Percentiles rank a stretch among this genome's conserved stretches.
These are phyloP conservation scores for Psylliodes chrysocephalus DNA, from an alignment of 2,888 invertebrate genomes.

Conservation along the genomic window DNA sequence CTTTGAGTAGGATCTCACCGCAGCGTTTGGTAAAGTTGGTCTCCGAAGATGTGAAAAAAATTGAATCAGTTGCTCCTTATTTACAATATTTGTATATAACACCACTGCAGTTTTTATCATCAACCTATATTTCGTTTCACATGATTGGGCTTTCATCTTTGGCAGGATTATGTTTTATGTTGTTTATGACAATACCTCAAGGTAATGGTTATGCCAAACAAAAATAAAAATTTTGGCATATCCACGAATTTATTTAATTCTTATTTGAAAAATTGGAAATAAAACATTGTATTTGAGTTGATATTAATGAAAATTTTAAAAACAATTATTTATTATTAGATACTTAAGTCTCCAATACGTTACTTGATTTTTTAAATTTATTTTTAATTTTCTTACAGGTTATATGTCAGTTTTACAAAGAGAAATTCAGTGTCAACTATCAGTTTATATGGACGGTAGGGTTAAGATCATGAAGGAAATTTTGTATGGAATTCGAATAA, in stretches of 20 bases:
- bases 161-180: conserved; percentile 71
- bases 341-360: too few relatives aligned
- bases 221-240: too few relatives aligned
- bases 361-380: not conserved
- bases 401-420: conserved; percentile 64
- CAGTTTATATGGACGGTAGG: conserved; percentile 70
- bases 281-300: too few relatives aligned
- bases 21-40: conserved; percentile 85
- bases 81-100: conserved; percentile 85
- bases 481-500: conserved; percentile 76
- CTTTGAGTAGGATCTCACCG: conserved; percentile 82
- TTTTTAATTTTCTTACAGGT: conserved; percentile 52
- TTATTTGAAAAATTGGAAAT: too few relatives aligned
- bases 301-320: too few relatives aligned
- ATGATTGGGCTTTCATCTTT: conserved; percentile 68
- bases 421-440: conserved; percentile 63
- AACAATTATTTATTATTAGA: too few relatives aligned
- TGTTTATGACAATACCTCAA: conserved; percentile 65
- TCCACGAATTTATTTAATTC: too few relatives aligned
- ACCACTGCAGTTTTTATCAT: conserved; percentile 77
- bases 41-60: conserved; percentile 85
- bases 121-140: conserved; percentile 69
- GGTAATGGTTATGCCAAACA: too few relatives aligned
- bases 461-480: conserved; percentile 80
- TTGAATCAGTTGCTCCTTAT: conserved; percentile 76